phyloP scores from a whole-genome alignment of 1,140 invertebrate genomes.

The Goniozus legneri region DNA sequence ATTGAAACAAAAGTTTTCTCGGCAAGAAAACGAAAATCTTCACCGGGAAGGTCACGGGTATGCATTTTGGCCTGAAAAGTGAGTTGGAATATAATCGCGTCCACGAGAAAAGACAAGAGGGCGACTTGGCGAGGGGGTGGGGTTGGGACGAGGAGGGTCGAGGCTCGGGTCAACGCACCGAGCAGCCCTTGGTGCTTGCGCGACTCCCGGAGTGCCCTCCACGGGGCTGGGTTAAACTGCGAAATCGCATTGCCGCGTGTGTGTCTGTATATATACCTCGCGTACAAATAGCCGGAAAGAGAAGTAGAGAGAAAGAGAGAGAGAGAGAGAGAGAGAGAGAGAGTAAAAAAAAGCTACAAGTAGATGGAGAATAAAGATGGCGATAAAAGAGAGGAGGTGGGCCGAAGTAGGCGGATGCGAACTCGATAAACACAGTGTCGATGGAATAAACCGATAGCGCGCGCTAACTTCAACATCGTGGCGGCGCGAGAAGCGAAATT shows the following conservation, averaged over 20 bases:
- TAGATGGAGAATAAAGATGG: too few relatives aligned
- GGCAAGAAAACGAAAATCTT: too few relatives aligned
- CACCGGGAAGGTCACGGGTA: too few relatives aligned
- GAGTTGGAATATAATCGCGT: conserved; percentile 2
- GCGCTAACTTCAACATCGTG: too few relatives aligned
- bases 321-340: neutral
- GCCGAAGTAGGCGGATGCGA: conserved; percentile 6
- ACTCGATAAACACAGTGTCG: conserved; percentile 14
- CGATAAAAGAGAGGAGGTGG: too few relatives aligned
- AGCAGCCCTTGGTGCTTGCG: conserved; percentile 10
- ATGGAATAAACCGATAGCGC: conserved; percentile 16
- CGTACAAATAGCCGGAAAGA: conserved; percentile 5
- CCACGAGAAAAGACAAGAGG: too few relatives aligned
- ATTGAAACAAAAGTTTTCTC: too few relatives aligned
- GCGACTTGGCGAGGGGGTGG: too few relatives aligned
- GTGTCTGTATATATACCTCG: neutral
- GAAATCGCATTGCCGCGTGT: conserved; percentile 15
- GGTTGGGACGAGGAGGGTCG: too few relatives aligned
- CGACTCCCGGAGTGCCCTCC: too few relatives aligned
- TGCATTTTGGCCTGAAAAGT: too few relatives aligned
- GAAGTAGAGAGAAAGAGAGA: neutral
- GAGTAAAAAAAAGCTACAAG: neutral
- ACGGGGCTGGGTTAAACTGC: conserved; percentile 19
- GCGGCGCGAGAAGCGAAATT: conserved; percentile 10
- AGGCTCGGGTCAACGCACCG: conserved; percentile 16